Evolutionary conservation across 2,113 vertebrate species (phyloP).

Genomic region (Dipodomys stephensi): DNA sequence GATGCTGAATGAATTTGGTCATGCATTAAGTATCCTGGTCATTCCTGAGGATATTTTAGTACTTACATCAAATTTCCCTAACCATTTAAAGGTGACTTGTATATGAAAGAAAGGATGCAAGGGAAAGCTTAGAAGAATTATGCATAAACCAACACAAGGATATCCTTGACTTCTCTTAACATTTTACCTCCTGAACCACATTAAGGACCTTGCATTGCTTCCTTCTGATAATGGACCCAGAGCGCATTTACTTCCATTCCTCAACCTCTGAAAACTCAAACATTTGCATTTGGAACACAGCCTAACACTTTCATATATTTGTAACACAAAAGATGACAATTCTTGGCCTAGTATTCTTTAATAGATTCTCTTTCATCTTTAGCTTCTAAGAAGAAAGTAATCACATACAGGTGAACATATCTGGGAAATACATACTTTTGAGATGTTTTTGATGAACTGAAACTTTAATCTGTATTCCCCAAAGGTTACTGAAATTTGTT

Average conservation of each 20-base stretch:
- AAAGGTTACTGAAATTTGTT: not conserved
- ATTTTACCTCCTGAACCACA: not conserved
- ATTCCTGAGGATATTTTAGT: conserved; percentile 76
- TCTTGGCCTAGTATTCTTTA: conserved; percentile 21
- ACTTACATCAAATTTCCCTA: conserved; percentile 68
- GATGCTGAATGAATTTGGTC: conserved; percentile 75
- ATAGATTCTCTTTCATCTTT: conserved; percentile 51
- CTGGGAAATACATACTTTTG: not conserved
- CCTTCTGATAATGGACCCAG: not conserved
- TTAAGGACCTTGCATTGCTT: not conserved
- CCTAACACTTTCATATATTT: not conserved
- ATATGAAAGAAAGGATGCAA: conserved; percentile 53
- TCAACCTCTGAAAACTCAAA: conserved; percentile 36
- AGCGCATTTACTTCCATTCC: not conserved
- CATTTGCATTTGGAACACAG: conserved; percentile 15
- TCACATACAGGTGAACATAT: not conserved
- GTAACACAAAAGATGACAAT: conserved; percentile 13
- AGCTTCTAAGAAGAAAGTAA: conserved; percentile 38
- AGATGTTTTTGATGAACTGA: not conserved
- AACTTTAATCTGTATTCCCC: not conserved
- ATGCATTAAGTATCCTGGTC: conserved; percentile 67
- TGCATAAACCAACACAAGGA: conserved; percentile 7
- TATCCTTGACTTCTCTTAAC: not conserved
- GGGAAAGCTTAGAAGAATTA: conserved; percentile 45
- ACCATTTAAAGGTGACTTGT: conserved; percentile 61